Evolutionary conservation across 2,113 vertebrate genomes (phyloP), one percentile per base, ranked within the genome.

Genomic region (Amphiprion percula): DNA sequence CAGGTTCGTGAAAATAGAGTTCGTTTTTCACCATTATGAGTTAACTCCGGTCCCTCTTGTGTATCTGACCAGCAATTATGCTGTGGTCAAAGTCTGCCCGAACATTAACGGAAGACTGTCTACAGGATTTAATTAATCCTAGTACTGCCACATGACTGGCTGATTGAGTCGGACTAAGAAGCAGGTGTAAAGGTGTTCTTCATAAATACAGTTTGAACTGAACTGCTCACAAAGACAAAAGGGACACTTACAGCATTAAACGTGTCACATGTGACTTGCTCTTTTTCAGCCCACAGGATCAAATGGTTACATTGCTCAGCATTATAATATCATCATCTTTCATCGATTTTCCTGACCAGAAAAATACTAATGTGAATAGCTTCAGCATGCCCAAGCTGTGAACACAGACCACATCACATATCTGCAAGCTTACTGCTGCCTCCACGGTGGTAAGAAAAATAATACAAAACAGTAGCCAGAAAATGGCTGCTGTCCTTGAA

Each of bases 351-450:
- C 82, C 75, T 28, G 41, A 78, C 70, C 70, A 79, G 88, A 82
- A 87, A 91, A 91, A 53, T n/a, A 72, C 65, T 82, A 54, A 63
- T 75, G 69, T 74, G 50, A 82, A 89, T 81, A 49, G 79, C 77
- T 91, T 89, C 80, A 83, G 60, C 70, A 76, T 90, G 80, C 56
- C 23, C 19, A 71, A 79, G 86, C 79, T 89, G 79, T 37, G 81
- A 85, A 86, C 54, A 75, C 62, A 63, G 41, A 67, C 39, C 55
- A 64, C 67, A 60, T 47, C 28, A 61, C 7, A 82, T 74, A 74
- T 85, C 70, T 78, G 59, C 56, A 54, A 83, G 64, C 77, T 74
- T 28, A 64, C 58, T 28, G 28, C 50, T 63, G 73, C 63, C 59
- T 70, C 75, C 60, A 78, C 49, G 72, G 73, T 74, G 82, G 65